Evolutionary conservation across 2,797 vertebrate species (phyloP).

Genomic region (Eulemur mongoz): DNA sequence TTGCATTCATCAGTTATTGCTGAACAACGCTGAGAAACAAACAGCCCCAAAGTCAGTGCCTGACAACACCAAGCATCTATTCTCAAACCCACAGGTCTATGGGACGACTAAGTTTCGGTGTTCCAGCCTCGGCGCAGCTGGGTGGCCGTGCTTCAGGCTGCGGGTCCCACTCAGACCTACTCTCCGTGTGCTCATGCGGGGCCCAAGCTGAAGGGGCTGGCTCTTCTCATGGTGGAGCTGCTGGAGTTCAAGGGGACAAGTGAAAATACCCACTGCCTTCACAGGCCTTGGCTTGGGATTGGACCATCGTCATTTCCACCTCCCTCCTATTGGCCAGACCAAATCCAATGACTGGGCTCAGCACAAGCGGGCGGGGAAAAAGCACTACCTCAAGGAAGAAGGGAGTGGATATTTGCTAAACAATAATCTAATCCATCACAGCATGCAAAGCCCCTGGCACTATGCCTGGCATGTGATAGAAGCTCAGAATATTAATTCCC

Average conservation of each 20-base stretch:
- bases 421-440: not conserved
- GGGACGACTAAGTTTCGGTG: rapidly evolving
- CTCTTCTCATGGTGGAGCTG: not conserved
- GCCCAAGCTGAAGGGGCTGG: not conserved
- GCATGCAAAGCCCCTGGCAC: constrained; percentile 42
- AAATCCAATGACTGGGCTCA: not conserved
- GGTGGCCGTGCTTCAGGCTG: not conserved
- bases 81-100: not conserved
- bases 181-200: not conserved
- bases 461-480: constrained; percentile 7
- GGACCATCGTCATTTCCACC: too few relatives aligned
- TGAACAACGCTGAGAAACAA: not conserved
- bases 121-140: too few relatives aligned
- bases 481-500: constrained; percentile 46
- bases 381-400: not conserved
- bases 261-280: not conserved
- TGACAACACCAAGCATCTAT: not conserved
- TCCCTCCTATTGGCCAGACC: not conserved
- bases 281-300: not conserved
- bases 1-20: not conserved
- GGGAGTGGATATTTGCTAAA: not conserved
- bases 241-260: too few relatives aligned
- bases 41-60: not conserved
- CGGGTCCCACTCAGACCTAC: rapidly evolving
- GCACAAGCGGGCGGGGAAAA: not conserved